Base-by-base conservation (phyloP, 35 echinoderm and acorn worm genomes). In the Heliocidaris tuberculata region DNA sequence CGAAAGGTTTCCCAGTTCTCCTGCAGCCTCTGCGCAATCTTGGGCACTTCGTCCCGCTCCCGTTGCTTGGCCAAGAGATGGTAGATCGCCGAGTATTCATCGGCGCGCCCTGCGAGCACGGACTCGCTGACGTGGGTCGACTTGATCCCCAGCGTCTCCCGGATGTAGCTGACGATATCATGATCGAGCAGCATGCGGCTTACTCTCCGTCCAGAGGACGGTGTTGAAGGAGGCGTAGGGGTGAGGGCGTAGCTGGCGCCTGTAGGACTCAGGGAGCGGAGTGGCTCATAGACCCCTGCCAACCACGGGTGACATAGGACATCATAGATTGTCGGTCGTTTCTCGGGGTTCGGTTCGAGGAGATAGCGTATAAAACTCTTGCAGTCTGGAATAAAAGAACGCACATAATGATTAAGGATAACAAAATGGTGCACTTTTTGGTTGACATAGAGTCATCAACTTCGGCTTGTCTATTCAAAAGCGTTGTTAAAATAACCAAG, bases 71-170 rank as follows among this genome's bases (percentile, higher is more conserved):
- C 42, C 27, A 99, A 50, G 11, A 99, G 93, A 92, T 97, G 49
- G 85, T 99, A 99, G n/a, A 99, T 94, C 50, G 98, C 98, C 17
- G 97, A 95, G 94, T 94, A 97, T 85, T 97, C 95, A 86, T 97
- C 96, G 87, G 97, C 94, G 93, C 96, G 71, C 21, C 96, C 96
- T 10, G 59, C 71, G 29, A 99, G 59, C 48, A 99, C 95, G 1
- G 97, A 96, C 24, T 97, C 91, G 47, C 94, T 97, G 49, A 99
- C 94, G 88, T 96, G 91, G 93, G 65, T 93, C 11, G 96, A 91
- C 30, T 97, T 95, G 90, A 96, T 95, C 60, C 97, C 98, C 27
- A 96, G 92, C 8, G 90, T 97, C 31, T 96, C 93, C 92, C 96
- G 71, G 27, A 97, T 97, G 48, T 96, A 94, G 30, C 96, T 94